Percentiles rank a stretch among this genome's conserved stretches.
Conservation (phyloP, 2,113 vertebrate species). For the Phaetusa simplex region DNA sequence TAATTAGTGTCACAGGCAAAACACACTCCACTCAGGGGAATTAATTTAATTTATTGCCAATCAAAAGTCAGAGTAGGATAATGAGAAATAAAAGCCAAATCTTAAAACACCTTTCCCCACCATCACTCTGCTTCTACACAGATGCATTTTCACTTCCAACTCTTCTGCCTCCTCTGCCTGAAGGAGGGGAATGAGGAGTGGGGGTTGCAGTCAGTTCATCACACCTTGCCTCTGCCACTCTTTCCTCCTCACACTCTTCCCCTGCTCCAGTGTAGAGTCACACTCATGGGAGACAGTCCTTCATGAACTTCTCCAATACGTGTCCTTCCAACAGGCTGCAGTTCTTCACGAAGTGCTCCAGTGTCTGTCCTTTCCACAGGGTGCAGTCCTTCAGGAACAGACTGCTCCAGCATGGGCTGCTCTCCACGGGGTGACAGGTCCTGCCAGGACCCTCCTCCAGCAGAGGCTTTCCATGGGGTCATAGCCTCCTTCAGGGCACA, state of each 20-base stretch:
- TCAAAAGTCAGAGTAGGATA: background rate
- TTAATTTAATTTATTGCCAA: background rate
- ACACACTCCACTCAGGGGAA: background rate
- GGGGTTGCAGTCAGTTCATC: fast-evolving
- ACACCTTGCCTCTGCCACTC: fast-evolving
- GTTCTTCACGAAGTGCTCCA: background rate
- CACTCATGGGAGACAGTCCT: background rate
- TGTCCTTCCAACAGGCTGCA: background rate
- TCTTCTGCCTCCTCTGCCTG: background rate
- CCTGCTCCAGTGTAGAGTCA: background rate
- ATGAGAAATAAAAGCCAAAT: background rate
- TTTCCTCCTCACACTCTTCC: background rate
- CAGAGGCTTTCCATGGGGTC: background rate
- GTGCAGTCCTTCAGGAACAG: background rate
- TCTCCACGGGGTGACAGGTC: background rate
- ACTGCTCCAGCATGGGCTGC: background rate
- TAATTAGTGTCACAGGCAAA: background rate
- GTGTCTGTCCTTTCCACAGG: background rate
- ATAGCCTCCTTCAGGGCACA: background rate
- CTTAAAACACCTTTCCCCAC: fast-evolving
- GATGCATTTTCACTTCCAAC: background rate
- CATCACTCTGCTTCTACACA: fast-evolving
- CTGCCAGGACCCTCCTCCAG: background rate
- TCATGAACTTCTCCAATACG: background rate
- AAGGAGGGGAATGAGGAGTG: fast-evolving